phyloP scores from a whole-genome alignment of 2,113 vertebrate genomes.

The Sarotherodon lohbergeri region DNA sequence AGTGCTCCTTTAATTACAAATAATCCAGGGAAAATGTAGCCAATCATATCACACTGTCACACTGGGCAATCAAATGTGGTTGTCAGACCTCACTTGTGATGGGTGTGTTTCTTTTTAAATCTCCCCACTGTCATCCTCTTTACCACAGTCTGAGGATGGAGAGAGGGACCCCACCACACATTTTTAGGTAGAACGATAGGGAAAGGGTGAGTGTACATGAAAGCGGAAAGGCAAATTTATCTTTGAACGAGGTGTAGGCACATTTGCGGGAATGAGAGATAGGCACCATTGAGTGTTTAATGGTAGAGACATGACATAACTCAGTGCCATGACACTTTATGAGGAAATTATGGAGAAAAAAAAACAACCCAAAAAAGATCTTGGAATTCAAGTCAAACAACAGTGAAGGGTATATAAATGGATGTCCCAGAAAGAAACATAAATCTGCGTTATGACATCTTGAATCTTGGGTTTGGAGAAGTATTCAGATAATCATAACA shows the following conservation, averaged over 20 bases:
- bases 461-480: background rate
- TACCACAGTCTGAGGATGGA: background rate
- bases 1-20: constrained; percentile 27
- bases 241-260: background rate
- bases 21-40: constrained; percentile 7
- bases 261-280: background rate
- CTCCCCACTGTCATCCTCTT: background rate
- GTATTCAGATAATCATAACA: background rate
- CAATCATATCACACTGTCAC: constrained; percentile 10
- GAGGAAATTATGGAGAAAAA: background rate
- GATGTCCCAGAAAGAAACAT: background rate
- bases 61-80: background rate
- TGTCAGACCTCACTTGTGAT: background rate
- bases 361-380: background rate
- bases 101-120: background rate
- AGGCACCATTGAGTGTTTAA: background rate
- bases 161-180: background rate
- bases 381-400: background rate
- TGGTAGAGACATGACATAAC: background rate
- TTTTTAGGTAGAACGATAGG: background rate
- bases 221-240: background rate
- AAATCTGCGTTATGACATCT: background rate
- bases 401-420: background rate
- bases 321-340: background rate
- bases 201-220: background rate